phyloP scores from a whole-genome alignment of 2,888 invertebrate genomes.

The Amiota communis region DNA sequence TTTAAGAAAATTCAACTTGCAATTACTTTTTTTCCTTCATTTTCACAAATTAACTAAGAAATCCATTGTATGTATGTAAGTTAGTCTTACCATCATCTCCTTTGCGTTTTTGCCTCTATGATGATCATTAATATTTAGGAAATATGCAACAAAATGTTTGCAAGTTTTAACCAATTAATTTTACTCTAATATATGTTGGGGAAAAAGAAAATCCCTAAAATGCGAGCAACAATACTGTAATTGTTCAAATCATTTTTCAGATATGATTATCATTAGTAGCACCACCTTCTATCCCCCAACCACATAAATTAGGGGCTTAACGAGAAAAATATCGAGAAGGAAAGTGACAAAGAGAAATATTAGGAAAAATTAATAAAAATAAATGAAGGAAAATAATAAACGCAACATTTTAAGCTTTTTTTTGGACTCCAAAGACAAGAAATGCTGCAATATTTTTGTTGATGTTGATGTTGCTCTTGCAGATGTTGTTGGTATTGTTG shows the following conservation, averaged over 20 bases:
- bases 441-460: conserved; percentile 1
- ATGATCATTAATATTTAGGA: too few relatives aligned
- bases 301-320: not conserved
- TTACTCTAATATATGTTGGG: not conserved
- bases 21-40: too few relatives aligned
- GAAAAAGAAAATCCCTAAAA: conserved; percentile 6
- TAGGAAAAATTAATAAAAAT: conserved; percentile 23
- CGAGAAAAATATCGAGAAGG: not conserved
- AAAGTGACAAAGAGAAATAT: not conserved
- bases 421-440: not conserved
- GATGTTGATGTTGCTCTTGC: not conserved
- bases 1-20: too few relatives aligned
- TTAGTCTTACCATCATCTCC: too few relatives aligned
- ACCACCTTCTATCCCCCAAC: not conserved
- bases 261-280: not conserved
- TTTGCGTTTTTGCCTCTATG: too few relatives aligned
- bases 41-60: too few relatives aligned
- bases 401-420: not conserved
- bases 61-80: too few relatives aligned
- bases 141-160: too few relatives aligned
- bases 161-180: conserved; percentile 3
- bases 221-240: not conserved
- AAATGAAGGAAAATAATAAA: conserved; percentile 13
- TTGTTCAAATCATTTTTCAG: conserved; percentile 10
- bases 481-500: not conserved